Evolutionary conservation across 2,113 vertebrate genomes (phyloP).

Genomic region (Synchiropus splendidus): DNA sequence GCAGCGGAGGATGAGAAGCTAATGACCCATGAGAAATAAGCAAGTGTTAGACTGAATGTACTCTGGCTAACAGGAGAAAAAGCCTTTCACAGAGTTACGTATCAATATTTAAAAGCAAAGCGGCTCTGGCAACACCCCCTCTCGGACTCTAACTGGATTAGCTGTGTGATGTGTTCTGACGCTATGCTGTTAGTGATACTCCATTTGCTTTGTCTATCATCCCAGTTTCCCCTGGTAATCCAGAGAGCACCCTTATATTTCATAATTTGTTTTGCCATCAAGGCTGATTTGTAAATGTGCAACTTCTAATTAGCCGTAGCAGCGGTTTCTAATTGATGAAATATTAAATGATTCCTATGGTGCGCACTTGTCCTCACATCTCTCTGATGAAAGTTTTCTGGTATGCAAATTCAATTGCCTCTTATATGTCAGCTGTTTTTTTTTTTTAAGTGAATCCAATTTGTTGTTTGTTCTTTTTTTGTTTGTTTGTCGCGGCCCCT

Average conservation of each 20-base stretch:
- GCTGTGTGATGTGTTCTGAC: constrained; percentile 94
- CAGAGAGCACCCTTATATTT: constrained; percentile 94
- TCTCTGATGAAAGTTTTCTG: constrained; percentile 88
- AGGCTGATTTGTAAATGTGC: constrained; percentile 99
- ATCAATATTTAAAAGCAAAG: constrained; percentile 99
- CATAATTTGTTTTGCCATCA: constrained; percentile 99
- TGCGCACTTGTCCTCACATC: constrained; percentile 68
- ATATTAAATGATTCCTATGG: constrained; percentile 97
- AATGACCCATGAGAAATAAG: constrained; percentile 98
- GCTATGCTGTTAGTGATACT: constrained; percentile 93
- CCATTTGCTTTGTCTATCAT: constrained; percentile 98
- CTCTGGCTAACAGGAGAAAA: constrained; percentile 59
- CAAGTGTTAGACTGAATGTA: constrained; percentile 94
- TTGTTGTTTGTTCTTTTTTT: constrained; percentile 55
- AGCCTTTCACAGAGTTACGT: constrained; percentile 92
- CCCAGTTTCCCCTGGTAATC: constrained; percentile 84
- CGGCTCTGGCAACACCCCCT: constrained; percentile 77
- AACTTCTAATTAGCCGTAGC: constrained; percentile 98
- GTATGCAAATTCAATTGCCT: constrained; percentile 84
- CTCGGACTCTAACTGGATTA: constrained; percentile 91
- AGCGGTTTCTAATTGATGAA: constrained; percentile 93
- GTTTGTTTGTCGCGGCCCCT: constrained; percentile 55
- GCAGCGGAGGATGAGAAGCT: constrained; percentile 80
- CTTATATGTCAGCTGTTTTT: constrained; percentile 79
- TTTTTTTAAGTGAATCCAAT: constrained; percentile 69